These are phyloP conservation scores for Hafferia zeledoni DNA, from an alignment of 2,797 vertebrate species.

Conservation along the genomic window DNA sequence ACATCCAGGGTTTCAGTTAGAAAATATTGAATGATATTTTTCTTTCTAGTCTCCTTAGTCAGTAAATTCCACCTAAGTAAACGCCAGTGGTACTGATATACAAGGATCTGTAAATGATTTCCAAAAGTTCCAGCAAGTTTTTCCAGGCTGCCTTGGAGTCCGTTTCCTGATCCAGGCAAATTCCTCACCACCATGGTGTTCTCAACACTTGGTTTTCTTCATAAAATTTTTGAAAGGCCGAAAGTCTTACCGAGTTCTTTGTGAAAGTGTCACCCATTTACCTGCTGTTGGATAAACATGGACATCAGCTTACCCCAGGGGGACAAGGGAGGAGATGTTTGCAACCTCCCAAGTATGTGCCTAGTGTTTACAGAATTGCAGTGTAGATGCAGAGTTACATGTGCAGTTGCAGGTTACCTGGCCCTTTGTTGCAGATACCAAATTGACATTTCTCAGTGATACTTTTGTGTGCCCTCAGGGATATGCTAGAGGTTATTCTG, in stretches of 20 bases:
- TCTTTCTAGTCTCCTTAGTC: not conserved
- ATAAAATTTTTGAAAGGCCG: not conserved
- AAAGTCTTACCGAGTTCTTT: not conserved
- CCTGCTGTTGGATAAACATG: not conserved
- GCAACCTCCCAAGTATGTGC: not conserved
- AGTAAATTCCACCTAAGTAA: not conserved
- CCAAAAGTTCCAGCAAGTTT: not conserved
- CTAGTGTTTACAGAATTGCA: not conserved
- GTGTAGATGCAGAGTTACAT: not conserved
- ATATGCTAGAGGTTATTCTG: not conserved
- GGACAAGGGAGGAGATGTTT: not conserved
- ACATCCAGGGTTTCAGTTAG: not conserved
- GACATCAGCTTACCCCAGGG: not conserved
- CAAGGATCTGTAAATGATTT: not conserved
- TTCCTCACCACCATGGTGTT: not conserved
- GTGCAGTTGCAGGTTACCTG: not conserved
- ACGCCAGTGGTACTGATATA: not conserved
- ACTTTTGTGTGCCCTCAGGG: slow-evolving; percentile 10
- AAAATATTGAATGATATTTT: not conserved
- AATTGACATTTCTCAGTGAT: not conserved
- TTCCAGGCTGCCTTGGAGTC: not conserved
- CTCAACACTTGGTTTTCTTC: not conserved
- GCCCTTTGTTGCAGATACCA: not conserved
- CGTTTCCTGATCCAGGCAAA: not conserved
- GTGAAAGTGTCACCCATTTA: not conserved